Percentiles rank a stretch among this genome's conserved stretches.
phyloP scores from a whole-genome alignment of 1,140 invertebrate genomes.

The Berghia stephanieae region DNA sequence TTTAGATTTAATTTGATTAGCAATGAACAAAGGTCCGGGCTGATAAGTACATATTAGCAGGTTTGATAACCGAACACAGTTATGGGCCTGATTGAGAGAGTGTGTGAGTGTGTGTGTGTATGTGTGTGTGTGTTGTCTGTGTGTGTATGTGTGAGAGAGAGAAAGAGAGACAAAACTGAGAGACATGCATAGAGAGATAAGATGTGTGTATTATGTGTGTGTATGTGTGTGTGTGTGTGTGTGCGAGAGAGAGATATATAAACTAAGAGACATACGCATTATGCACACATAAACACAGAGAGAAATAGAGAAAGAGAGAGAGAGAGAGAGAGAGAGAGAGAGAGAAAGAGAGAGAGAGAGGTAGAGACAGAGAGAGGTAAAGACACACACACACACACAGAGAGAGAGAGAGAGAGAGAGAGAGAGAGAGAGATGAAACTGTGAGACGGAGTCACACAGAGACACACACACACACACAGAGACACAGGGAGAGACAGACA shows the following conservation, averaged over 20 bases:
- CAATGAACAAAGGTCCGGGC: too few relatives aligned
- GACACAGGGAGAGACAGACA: not conserved
- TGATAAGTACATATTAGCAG: too few relatives aligned
- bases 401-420: constrained; percentile 30
- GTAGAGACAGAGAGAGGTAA: not conserved
- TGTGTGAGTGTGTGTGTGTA: too few relatives aligned
- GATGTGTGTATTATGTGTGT: too few relatives aligned
- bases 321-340: constrained; percentile 34
- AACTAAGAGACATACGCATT: not conserved
- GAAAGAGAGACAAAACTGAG: constrained; percentile 32
- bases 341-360: constrained; percentile 23
- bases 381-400: constrained; percentile 15
- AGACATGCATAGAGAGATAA: constrained; percentile 25
- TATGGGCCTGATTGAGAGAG: too few relatives aligned
- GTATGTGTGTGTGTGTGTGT: too few relatives aligned
- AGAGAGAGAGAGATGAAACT: not conserved
- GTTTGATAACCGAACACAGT: too few relatives aligned
- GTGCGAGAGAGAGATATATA: too few relatives aligned
- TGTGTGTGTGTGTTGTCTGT: too few relatives aligned
- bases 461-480: constrained; percentile 16
- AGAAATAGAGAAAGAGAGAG: constrained; percentile 30
- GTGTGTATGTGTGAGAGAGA: not conserved
- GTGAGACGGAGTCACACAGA: constrained; percentile 20
- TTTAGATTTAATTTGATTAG: too few relatives aligned
- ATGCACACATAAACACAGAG: not conserved